Evolutionary conservation across 2,113 vertebrate species (phyloP).

Genomic region (Pontoporia blainvillei): DNA sequence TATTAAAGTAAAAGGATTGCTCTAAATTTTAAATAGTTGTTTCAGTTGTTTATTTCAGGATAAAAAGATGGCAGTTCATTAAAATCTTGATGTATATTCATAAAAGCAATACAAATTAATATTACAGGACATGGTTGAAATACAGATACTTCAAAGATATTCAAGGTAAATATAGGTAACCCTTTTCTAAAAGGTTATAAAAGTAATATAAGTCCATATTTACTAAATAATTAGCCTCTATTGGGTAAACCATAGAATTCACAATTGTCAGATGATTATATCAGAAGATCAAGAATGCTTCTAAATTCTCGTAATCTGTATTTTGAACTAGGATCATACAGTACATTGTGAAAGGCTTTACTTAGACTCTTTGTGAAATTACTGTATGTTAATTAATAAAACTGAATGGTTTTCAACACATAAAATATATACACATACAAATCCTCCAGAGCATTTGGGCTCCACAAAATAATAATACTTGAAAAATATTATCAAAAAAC

Average conservation of each 20-base stretch:
- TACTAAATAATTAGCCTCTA: not conserved
- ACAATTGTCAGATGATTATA: not conserved
- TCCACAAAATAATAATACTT: slow-evolving; percentile 3
- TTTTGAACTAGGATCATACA: not conserved
- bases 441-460: not conserved
- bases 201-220: not conserved
- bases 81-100: not conserved
- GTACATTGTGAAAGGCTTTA: not conserved
- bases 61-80: not conserved
- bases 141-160: not conserved
- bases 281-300: not conserved
- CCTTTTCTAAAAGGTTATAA: not conserved
- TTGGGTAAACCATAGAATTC: not conserved
- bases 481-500: not conserved
- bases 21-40: not conserved
- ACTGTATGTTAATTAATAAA: not conserved
- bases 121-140: not conserved
- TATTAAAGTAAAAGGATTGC: not conserved
- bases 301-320: not conserved
- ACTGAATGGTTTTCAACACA: not conserved
- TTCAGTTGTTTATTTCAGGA: not conserved
- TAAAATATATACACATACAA: not conserved
- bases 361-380: not conserved
- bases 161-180: not conserved
- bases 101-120: not conserved